Evolutionary conservation across 2,888 invertebrate genomes (phyloP).

Genomic region (Lithodes maja): DNA sequence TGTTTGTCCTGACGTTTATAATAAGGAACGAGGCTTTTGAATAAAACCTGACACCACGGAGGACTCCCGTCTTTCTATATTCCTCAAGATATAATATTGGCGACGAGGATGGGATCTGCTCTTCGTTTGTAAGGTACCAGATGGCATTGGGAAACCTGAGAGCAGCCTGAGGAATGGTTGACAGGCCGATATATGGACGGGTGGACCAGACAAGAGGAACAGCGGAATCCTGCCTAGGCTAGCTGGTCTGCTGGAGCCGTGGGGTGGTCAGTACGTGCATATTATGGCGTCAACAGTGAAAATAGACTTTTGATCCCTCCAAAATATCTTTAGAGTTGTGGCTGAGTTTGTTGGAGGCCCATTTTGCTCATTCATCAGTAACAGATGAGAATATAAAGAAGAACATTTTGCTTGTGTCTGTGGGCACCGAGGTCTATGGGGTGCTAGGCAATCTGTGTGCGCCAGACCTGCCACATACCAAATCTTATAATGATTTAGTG

Average conservation of each 20-base stretch:
- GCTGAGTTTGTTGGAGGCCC: conserved; percentile 8
- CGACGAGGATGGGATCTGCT: neutral
- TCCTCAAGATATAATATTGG: neutral
- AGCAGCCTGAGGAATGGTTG: too few relatives aligned
- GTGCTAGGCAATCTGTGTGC: neutral
- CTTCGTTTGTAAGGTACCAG: neutral
- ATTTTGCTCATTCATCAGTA: neutral
- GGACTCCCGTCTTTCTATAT: too few relatives aligned
- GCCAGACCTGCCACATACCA: neutral
- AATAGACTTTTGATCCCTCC: neutral
- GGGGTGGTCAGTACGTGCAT: neutral
- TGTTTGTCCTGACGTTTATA: too few relatives aligned
- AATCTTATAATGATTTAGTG: conserved; percentile 25
- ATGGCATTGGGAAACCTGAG: neutral
- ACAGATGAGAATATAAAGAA: neutral
- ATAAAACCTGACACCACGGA: too few relatives aligned
- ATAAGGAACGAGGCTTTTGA: too few relatives aligned
- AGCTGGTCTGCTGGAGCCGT: neutral
- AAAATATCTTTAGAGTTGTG: conserved; percentile 9
- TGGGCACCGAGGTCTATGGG: neutral
- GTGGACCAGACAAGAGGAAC: too few relatives aligned
- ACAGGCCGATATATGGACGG: too few relatives aligned
- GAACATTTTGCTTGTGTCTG: neutral
- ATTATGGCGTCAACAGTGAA: neutral
- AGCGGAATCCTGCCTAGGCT: neutral